These are phyloP conservation scores for Tragelaphus oryx DNA, from an alignment of 2,797 vertebrate genomes.

Conservation along the genomic window DNA sequence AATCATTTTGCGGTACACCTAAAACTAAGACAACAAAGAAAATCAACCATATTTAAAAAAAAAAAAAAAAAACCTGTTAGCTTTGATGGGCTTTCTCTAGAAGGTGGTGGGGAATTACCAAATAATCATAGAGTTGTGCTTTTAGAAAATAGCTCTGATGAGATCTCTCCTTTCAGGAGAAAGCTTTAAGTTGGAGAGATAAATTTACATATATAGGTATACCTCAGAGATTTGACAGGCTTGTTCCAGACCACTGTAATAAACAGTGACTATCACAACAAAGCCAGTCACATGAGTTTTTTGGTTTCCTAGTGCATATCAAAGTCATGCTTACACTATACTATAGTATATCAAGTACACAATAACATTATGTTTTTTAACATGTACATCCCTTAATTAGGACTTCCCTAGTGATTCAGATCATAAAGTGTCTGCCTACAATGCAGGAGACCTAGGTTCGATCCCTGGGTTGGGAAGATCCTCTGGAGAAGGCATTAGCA, in stretches of 20 bases:
- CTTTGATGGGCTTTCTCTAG: background rate
- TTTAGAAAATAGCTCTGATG: slow-evolving; percentile 2
- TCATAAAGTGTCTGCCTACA: background rate
- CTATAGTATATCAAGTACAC: background rate
- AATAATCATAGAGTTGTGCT: background rate
- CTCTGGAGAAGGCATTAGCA: background rate
- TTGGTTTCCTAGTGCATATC: background rate
- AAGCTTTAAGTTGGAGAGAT: background rate
- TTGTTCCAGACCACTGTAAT: background rate
- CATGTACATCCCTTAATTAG: background rate
- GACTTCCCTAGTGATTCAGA: background rate
- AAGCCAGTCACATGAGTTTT: background rate
- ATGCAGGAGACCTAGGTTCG: background rate
- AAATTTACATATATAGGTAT: background rate
- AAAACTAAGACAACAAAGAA: background rate
- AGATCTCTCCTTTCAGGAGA: background rate
- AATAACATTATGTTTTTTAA: background rate
- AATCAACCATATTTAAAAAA: background rate
- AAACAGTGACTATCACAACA: background rate
- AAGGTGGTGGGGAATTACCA: background rate
- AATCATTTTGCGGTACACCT: background rate
- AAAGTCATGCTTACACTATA: background rate
- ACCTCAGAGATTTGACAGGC: background rate
- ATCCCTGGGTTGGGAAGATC: background rate
- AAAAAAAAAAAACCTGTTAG: background rate